phyloP scores from a whole-genome alignment of 2,113 vertebrate genomes.

The Dipodomys ordii region DNA sequence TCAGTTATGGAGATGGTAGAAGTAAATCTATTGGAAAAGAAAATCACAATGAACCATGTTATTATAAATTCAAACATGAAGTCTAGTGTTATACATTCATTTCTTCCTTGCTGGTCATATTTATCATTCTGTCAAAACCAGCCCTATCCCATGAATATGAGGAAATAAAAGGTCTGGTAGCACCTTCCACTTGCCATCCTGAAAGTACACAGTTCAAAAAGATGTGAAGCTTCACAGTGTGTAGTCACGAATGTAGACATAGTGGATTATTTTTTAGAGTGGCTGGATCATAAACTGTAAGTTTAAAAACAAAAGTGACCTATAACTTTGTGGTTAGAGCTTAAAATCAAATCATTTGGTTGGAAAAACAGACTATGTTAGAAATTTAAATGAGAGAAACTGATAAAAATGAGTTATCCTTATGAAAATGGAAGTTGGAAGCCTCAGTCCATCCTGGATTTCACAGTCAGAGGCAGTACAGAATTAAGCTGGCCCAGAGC shows the following conservation, averaged over 20 bases:
- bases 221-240: background rate
- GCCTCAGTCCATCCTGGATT: background rate
- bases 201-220: conserved; percentile 30
- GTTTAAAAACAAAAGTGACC: conserved; percentile 36
- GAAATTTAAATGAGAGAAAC: conserved; percentile 31
- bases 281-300: background rate
- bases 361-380: conserved; percentile 23
- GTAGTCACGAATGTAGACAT: background rate
- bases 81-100: background rate
- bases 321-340: conserved; percentile 20
- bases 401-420: conserved; percentile 22
- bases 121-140: conserved; percentile 57
- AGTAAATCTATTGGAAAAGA: conserved; percentile 4
- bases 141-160: background rate
- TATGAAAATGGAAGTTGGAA: background rate
- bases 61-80: conserved; percentile 13
- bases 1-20: background rate
- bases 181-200: background rate
- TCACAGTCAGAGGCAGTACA: background rate
- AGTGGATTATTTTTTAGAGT: background rate
- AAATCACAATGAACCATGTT: background rate
- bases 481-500: background rate
- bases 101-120: background rate
- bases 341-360: conserved; percentile 12
- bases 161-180: background rate